Evolutionary conservation across 2,888 invertebrate genomes (phyloP), one percentile per base, ranked within the genome.

Genomic region (Eremobia ochroleuca): DNA sequence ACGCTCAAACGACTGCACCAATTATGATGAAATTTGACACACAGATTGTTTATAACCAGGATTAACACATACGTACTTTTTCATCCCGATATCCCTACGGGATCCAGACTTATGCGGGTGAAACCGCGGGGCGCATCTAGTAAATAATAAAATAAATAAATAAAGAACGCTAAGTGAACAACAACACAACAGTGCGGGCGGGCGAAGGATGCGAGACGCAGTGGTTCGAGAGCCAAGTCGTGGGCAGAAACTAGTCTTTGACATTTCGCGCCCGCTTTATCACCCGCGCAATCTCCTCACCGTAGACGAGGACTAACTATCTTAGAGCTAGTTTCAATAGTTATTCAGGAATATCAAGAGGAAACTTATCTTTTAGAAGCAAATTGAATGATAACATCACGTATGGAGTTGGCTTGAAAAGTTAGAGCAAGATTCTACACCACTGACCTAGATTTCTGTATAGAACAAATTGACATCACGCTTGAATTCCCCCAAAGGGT

Each of bases 351-450:
- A 87, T 77, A 85, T 71, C 65, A 73, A 73, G 77, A 59, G 66
- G 28, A 71, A 83, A 83, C 76, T 83, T 83, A 76, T 79, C 78
- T 80, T 77, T 74, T 75, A 79, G 58, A 49, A 66, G 69, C 65
- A 83, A 87, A 87, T 87, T 87, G 83, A 87, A 87, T 87, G 85
- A 87, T 85, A 87, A 87, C 87, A 87, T 83, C 72, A 79, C 65
- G 72, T 70, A 69, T 74, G 77, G 59, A 52, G 75, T 83, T 77
- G 0, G 28, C 55, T 49, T 68, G 75, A 59, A 73, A 73, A 68
- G 40, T 85, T 81, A 2, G 15, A n/a, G 37, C 55, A 8, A 64
- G 64, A 34, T 59, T 68, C n/a, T 49, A n/a, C 58, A 25, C 21
- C 4, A 34, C 25, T 58, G 61, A 58, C 43, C 34, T 66, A 59